phyloP scores from a whole-genome alignment of 2,888 invertebrate species.

The Mimas tiliae region DNA sequence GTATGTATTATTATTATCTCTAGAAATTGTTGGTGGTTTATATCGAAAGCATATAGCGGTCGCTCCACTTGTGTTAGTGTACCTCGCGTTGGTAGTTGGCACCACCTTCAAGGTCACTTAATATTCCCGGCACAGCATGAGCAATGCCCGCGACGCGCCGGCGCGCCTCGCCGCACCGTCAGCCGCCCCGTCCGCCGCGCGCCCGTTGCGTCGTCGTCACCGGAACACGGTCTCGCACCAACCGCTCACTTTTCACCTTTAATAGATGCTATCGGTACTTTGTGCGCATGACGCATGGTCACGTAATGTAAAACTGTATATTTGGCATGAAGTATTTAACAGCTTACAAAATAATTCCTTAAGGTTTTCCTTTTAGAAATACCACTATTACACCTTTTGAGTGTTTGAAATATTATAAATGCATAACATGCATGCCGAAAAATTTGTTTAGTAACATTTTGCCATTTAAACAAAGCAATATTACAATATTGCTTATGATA shows the following conservation, averaged over 20 bases:
- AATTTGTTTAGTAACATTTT: too few relatives aligned
- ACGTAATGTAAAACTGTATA: slow-evolving; percentile 31
- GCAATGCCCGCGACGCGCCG: slow-evolving; percentile 35
- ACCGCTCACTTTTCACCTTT: slow-evolving; percentile 62
- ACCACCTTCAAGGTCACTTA: slow-evolving; percentile 45
- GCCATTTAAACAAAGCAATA: too few relatives aligned
- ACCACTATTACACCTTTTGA: neutral
- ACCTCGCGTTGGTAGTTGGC: slow-evolving; percentile 47
- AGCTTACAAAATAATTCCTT: neutral
- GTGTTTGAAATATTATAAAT: neutral
- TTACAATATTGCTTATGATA: too few relatives aligned
- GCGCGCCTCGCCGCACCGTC: too few relatives aligned
- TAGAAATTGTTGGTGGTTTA: neutral
- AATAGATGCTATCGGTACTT: slow-evolving; percentile 55
- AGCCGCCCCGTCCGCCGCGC: slow-evolving; percentile 49
- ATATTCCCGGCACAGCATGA: slow-evolving; percentile 56
- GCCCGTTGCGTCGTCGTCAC: slow-evolving; percentile 53
- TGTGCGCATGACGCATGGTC: slow-evolving; percentile 51
- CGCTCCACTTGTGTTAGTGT: slow-evolving; percentile 47
- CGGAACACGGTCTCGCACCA: slow-evolving; percentile 65
- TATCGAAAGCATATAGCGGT: slow-evolving; percentile 38
- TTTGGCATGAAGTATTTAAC: neutral
- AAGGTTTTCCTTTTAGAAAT: neutral
- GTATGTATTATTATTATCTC: neutral
- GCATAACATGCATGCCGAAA: neutral